phyloP scores from a whole-genome alignment of 2,888 invertebrate genomes.

The Desoria tigrina region DNA sequence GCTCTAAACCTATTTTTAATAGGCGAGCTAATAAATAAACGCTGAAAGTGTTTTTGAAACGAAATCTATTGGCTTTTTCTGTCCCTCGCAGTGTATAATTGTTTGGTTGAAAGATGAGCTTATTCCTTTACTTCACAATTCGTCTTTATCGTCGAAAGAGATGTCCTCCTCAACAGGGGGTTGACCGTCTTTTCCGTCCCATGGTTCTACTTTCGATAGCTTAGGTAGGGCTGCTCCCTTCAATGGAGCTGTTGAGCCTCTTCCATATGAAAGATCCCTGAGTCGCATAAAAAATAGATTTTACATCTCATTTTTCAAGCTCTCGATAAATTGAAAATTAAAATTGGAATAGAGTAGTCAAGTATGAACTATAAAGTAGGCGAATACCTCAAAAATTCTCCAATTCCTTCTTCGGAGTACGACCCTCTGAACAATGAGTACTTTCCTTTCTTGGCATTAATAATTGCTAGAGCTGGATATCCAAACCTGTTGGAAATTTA shows the following conservation, averaged over 20 bases:
- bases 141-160: constrained; percentile 71
- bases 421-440: too few relatives aligned
- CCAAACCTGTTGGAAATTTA: too few relatives aligned
- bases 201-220: constrained; percentile 69
- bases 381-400: too few relatives aligned
- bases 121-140: constrained; percentile 37
- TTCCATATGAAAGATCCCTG: constrained; percentile 87
- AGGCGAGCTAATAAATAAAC: too few relatives aligned
- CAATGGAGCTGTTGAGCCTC: constrained; percentile 86
- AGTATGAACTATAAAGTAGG: neutral
- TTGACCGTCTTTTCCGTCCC: constrained; percentile 95
- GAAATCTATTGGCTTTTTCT: too few relatives aligned
- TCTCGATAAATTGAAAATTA: constrained; percentile 93
- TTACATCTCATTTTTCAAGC: constrained; percentile 68
- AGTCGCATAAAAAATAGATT: too few relatives aligned
- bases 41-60: too few relatives aligned
- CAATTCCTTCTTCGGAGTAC: too few relatives aligned
- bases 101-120: neutral
- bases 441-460: too few relatives aligned
- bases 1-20: too few relatives aligned
- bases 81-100: too few relatives aligned
- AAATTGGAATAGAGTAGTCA: neutral
- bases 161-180: constrained; percentile 83
- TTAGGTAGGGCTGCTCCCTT: constrained; percentile 78
- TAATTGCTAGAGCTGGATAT: too few relatives aligned